Conservation (phyloP, 2,888 invertebrate genomes). For the Drosophila birchii region DNA sequence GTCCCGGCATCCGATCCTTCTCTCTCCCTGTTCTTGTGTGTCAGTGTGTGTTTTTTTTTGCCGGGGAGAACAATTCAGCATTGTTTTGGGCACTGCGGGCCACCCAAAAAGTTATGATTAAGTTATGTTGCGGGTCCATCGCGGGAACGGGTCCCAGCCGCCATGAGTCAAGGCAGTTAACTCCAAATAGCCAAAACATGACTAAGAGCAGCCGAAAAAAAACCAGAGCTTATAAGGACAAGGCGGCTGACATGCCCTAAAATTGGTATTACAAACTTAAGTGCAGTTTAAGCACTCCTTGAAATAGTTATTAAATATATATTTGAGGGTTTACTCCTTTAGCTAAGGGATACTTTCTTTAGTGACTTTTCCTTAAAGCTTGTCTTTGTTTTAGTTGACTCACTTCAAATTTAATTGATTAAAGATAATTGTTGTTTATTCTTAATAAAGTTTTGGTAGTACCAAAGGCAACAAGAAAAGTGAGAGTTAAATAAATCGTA, state of each 20-base stretch:
- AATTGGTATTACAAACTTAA: too few species aligned
- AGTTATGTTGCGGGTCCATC: conserved; percentile 64
- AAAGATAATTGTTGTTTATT: background rate
- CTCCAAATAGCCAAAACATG: conserved; percentile 74
- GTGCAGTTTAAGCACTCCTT: too few species aligned
- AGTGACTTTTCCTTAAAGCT: background rate
- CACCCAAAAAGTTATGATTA: conserved; percentile 83
- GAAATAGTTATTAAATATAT: background rate
- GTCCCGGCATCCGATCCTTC: background rate
- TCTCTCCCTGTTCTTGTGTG: conserved; percentile 28
- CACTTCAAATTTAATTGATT: background rate
- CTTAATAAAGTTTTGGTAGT: background rate
- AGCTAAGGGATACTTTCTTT: background rate
- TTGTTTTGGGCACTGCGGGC: conserved; percentile 75
- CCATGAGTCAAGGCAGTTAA: conserved; percentile 50
- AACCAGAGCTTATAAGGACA: background rate
- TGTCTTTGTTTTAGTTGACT: background rate
- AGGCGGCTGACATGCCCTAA: background rate
- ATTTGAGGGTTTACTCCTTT: background rate
- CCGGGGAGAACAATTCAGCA: conserved; percentile 72
- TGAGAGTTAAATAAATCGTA: background rate
- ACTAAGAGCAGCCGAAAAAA: conserved; percentile 54
- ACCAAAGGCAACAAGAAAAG: background rate
- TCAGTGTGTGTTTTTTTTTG: conserved; percentile 35
- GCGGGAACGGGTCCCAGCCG: conserved; percentile 17